phyloP scores from a whole-genome alignment of 2,797 vertebrate genomes.

The Alcedo atthis region DNA sequence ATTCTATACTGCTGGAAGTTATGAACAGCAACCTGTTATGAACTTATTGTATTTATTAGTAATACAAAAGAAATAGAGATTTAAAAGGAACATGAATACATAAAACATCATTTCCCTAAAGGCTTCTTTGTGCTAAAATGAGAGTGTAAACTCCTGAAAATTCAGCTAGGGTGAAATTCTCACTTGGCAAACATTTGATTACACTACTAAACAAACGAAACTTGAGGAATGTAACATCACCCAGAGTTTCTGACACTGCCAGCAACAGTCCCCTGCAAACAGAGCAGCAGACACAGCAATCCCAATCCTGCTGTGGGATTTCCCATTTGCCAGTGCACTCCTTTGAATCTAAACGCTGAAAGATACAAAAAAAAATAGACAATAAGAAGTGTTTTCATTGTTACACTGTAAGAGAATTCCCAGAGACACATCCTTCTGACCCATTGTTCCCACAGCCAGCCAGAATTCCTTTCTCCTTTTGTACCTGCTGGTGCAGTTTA shows the following conservation, averaged over 20 bases:
- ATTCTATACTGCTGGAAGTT: neutral
- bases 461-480: constrained; percentile 36
- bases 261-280: neutral
- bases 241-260: neutral
- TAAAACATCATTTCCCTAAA: neutral
- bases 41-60: neutral
- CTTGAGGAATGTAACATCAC: neutral
- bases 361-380: neutral
- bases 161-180: neutral
- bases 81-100: neutral
- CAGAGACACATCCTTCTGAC: neutral
- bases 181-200: neutral
- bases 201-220: neutral
- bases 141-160: constrained; percentile 3
- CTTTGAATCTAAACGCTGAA: neutral
- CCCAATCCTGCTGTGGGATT: neutral
- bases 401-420: neutral
- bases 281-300: neutral
- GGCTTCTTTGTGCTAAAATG: constrained; percentile 9
- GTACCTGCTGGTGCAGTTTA: neutral
- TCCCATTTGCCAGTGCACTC: neutral
- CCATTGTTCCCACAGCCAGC: constrained; percentile 11
- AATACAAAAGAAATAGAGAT: neutral
- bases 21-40: neutral
- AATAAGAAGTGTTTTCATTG: neutral